Conservation (phyloP, 2,888 invertebrate genomes). For the Meta bourneti region DNA sequence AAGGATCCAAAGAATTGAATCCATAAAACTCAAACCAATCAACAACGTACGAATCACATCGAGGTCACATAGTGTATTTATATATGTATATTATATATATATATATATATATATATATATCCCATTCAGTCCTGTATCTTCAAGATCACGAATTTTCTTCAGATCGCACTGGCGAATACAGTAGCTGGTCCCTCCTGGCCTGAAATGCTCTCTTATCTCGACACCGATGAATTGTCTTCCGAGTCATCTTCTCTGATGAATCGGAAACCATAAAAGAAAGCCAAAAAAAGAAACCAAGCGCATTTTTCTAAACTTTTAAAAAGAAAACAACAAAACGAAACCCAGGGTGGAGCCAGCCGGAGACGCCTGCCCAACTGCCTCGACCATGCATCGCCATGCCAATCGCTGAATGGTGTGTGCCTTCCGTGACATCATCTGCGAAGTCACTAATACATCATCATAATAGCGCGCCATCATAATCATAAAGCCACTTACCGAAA, state of each 20-base stretch:
- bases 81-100: no score
- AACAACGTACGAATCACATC: no score
- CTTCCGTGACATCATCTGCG: conserved; percentile 61
- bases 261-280: not conserved
- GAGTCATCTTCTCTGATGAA: conserved; percentile 49
- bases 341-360: conserved; percentile 59
- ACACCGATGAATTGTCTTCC: conserved; percentile 65
- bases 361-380: conserved; percentile 39
- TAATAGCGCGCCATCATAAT: conserved; percentile 71
- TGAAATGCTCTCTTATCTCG: conserved; percentile 36
- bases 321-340: conserved; percentile 30
- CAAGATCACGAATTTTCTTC: not conserved
- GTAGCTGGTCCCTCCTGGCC: not conserved
- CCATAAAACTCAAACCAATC: no score
- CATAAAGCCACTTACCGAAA: conserved; percentile 75
- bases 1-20: no score
- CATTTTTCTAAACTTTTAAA: conserved; percentile 15
- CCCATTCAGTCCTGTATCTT: no score
- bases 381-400: conserved; percentile 44
- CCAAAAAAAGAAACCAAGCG: conserved; percentile 1
- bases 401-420: conserved; percentile 57
- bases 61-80: no score
- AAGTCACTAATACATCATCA: conserved; percentile 70
- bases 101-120: no score
- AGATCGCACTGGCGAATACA: not conserved